Conservation (phyloP, 2,113 vertebrate species). For the rat (Rattus norvegicus) region DNA sequence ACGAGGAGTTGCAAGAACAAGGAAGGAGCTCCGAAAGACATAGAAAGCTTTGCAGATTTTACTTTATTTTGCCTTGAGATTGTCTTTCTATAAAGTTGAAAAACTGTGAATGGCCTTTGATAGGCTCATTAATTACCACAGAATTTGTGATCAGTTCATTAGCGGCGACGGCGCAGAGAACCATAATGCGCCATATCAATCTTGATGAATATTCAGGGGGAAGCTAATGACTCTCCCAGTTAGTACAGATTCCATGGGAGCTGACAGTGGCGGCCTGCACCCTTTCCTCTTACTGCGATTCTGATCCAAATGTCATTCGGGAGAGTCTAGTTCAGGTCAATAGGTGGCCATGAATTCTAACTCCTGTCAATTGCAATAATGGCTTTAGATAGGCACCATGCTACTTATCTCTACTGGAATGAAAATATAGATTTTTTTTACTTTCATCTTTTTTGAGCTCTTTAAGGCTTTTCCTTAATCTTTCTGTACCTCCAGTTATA, state of each 20-base stretch:
- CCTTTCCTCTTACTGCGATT: slow-evolving; percentile 48
- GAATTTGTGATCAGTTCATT: slow-evolving; percentile 29
- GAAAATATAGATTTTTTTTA: slow-evolving; percentile 51
- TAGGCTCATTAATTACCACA: slow-evolving; percentile 17
- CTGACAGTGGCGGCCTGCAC: not conserved
- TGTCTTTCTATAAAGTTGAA: not conserved
- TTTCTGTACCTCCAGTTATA: not conserved
- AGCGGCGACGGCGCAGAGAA: slow-evolving; percentile 32
- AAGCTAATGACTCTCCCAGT: not conserved
- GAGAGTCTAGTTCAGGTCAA: slow-evolving; percentile 53
- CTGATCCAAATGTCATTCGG: slow-evolving; percentile 61
- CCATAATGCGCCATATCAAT: not conserved
- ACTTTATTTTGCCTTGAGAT: slow-evolving; percentile 1
- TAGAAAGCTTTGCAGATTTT: not conserved
- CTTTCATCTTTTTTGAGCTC: slow-evolving; percentile 1
- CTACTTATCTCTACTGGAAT: slow-evolving; percentile 22
- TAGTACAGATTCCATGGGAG: not conserved
- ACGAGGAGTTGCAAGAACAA: not conserved
- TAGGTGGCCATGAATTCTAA: slow-evolving; percentile 56
- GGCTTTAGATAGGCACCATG: slow-evolving; percentile 43
- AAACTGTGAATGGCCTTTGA: not conserved
- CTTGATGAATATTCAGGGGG: slow-evolving; percentile 51
- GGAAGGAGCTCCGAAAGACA: not conserved
- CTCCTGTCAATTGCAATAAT: slow-evolving; percentile 68
- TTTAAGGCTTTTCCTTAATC: slow-evolving; percentile 6